Evolutionary conservation across 2,888 invertebrate species (phyloP).

Genomic region (Oscheius sp.): DNA sequence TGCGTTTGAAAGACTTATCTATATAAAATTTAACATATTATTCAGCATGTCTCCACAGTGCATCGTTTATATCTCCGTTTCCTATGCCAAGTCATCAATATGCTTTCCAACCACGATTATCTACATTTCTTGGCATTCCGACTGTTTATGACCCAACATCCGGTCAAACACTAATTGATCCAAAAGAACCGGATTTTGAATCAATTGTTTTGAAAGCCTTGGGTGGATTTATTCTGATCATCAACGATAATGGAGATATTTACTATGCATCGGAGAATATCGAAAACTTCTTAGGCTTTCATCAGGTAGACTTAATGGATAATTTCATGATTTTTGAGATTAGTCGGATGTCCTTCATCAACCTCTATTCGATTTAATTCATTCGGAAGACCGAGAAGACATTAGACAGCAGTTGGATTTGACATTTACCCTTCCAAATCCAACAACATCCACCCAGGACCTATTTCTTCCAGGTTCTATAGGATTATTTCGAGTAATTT

Average conservation of each 20-base stretch:
- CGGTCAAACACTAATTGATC: constrained; percentile 46
- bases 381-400: constrained; percentile 99
- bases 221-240: constrained; percentile 97
- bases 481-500: background rate
- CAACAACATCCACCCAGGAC: constrained; percentile 84
- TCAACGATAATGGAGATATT: constrained; percentile 94
- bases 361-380: constrained; percentile 96
- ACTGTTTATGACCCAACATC: constrained; percentile 53
- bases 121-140: constrained; percentile 35
- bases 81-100: constrained; percentile 45
- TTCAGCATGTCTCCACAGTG: constrained; percentile 47
- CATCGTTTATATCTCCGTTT: constrained; percentile 32
- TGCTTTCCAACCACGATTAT: constrained; percentile 38
- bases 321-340: too few species aligned
- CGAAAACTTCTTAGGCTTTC: constrained; percentile 98
- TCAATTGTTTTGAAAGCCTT: constrained; percentile 78
- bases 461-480: constrained; percentile 82
- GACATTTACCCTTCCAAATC: constrained; percentile 38
- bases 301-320: constrained; percentile 81
- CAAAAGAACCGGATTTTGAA: constrained; percentile 57
- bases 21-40: background rate
- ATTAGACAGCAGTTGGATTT: constrained; percentile 59
- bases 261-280: constrained; percentile 99
- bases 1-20: background rate
- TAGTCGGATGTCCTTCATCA: constrained; percentile 99